These are phyloP conservation scores for Conopomorpha cramerella DNA, from an alignment of 1,140 invertebrate genomes.

Conservation along the genomic window DNA sequence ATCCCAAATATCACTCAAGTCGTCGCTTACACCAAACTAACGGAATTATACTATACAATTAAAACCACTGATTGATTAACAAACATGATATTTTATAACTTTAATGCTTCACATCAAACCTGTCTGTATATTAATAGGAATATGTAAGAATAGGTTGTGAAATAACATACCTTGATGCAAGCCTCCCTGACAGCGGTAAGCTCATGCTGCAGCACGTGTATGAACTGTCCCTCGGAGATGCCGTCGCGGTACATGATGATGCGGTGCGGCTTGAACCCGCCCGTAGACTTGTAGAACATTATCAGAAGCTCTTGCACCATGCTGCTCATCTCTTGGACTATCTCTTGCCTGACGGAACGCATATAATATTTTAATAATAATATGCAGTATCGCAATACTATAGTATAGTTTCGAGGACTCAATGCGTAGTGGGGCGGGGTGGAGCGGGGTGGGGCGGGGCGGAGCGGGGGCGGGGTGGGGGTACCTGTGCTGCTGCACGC, in stretches of 20 bases:
- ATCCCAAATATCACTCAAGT: too few species aligned
- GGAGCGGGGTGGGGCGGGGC: too few species aligned
- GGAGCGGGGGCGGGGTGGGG: too few species aligned
- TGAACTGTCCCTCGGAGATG: slow-evolving; percentile 90
- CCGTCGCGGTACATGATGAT: slow-evolving; percentile 98
- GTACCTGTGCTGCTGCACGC: slow-evolving; percentile 92
- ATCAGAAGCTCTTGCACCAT: slow-evolving; percentile 96
- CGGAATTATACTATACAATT: not conserved
- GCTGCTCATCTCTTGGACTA: slow-evolving; percentile 96
- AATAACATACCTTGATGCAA: slow-evolving; percentile 79
- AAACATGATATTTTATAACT: not conserved
- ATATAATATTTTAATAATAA: not conserved
- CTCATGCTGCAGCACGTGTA: slow-evolving; percentile 93
- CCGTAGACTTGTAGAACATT: slow-evolving; percentile 96
- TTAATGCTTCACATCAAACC: not conserved
- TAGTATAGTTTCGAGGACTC: slow-evolving; percentile 5
- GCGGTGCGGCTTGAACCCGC: slow-evolving; percentile 92
- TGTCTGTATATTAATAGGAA: not conserved
- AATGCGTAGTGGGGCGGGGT: too few species aligned
- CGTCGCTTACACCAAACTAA: too few species aligned
- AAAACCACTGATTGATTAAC: not conserved
- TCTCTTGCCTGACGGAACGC: slow-evolving; percentile 78
- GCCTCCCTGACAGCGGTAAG: slow-evolving; percentile 97
- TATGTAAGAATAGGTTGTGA: not conserved
- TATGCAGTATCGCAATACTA: not conserved